Evolutionary conservation across 2,113 vertebrate genomes (phyloP), one percentile per base, ranked within the genome.

Genomic region (Actenoides hombroni): DNA sequence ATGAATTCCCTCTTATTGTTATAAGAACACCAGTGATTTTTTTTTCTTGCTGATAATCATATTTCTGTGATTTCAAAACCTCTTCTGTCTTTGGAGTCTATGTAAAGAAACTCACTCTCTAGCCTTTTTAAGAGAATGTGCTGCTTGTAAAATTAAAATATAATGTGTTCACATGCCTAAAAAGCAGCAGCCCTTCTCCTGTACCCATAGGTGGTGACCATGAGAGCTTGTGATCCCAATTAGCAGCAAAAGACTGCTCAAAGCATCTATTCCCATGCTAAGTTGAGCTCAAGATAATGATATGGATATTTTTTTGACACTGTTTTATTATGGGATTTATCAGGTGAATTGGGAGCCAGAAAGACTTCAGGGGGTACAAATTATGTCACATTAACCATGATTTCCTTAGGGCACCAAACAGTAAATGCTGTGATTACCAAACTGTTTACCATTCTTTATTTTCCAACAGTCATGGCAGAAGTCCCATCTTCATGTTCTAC

Each of bases 1-100:
- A 69, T 24, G 1, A 24, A 53, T 74, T 88, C 48, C 63, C 40
- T 81, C 33, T 29, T 33, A 18, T 18, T 0, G 0, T 21, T 76
- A 68, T 57, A 81, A 65, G 44, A 61, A 35, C 1, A 3, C 5
- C 7, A 92, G 5, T 26, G 0, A 35, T 11, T 1, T 0, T 31
- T 59, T 40, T 40, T 75, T 35, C 7, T 33, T 65, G 17, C 19
- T 46, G 11, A 53, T 44, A n/a, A 33, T 20, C 35, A 65, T n/a
- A 54, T 0, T 63, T 23, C 8, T 23, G 3, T 1, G 0, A 24
- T 17, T 69, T 83, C 39, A 61, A 42, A 76, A 68, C 64, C 16
- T 56, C 81, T 33, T 61, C 13, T 79, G 31, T 19, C 33, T 82
- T 83, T 57, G 7, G 17, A 83, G 25, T 23, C 23, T 48, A 18